Evolutionary conservation across 2,888 invertebrate genomes (phyloP), one percentile per base, ranked within the genome.

Genomic region (Serrognathus titanus): DNA sequence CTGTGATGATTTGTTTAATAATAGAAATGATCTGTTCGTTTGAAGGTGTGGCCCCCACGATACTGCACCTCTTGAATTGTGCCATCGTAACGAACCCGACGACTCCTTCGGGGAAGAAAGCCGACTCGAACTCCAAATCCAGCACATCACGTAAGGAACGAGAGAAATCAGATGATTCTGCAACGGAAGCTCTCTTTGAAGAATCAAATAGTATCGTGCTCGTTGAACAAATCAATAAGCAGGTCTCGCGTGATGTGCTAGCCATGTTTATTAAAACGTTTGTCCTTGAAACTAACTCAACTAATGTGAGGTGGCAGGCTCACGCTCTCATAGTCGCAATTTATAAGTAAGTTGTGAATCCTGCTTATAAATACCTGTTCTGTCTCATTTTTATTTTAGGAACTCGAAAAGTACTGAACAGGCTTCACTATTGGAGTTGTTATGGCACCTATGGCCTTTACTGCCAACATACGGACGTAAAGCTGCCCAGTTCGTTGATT

Each of bases 401-500:
- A 92, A 94, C 72, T 92, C 92, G 0, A 84, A 86, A 10, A 82
- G 85, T 51, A 72, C 83, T 1, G 91, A 94, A 66, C 93, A 94
- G 71, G 89, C 92, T 65, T 81, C 82, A 1, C 75, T 97, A 35
- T 82, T 97, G 8, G 90, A 90, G 49, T 80, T 94, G 35, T 79
- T 97, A 70, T 97, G 97, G 97, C 85, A 87, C 46, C 80, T 97
- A 63, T 97, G 97, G 96, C 92, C 94, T 1, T 80, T 90, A 48
- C 80, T 97, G 53, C 92, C 95, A 1, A 86, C 89, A 54, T 95
- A 94, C 73, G 98, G 98, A 0, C 85, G 93, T 2, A 92, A 97
- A 76, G 96, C 97, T 0, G 91, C 94, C 0, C 97, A 98, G 76
- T 97, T 97, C 78, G 96, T 97, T 0, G 98, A 99, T 76, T 82